These are phyloP conservation scores for Ormyrus labotus DNA, from an alignment of 2,888 invertebrate species.

Conservation along the genomic window DNA sequence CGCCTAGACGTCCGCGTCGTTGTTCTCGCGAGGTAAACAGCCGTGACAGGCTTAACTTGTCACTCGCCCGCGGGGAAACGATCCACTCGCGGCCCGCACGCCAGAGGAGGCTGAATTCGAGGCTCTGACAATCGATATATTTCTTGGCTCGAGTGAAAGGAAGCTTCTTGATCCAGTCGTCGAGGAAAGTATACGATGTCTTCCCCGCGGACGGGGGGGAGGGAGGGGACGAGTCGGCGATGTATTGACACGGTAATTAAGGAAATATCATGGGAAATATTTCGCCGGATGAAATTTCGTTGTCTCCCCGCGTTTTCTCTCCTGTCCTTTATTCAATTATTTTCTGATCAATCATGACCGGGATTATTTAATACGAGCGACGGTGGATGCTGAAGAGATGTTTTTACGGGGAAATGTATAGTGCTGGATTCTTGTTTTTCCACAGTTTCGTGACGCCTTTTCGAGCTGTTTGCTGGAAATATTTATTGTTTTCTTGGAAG, in stretches of 20 bases:
- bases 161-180: constrained; percentile 32
- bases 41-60: constrained; percentile 50
- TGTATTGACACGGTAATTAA: constrained; percentile 27
- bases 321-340: constrained; percentile 30
- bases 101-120: constrained; percentile 1
- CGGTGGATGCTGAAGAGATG: too few relatives aligned
- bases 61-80: constrained; percentile 28
- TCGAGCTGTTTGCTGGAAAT: too few relatives aligned
- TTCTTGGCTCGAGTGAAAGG: constrained; percentile 18
- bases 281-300: constrained; percentile 19
- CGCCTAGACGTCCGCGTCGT: background rate
- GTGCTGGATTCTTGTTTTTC: too few relatives aligned
- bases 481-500: too few relatives aligned
- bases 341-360: constrained; percentile 38
- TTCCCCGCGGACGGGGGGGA: background rate
- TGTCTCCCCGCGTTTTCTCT: background rate
- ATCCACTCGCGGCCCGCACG: constrained; percentile 4
- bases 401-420: too few relatives aligned
- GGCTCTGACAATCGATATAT: constrained; percentile 43
- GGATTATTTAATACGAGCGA: constrained; percentile 6
- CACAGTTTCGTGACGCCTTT: too few relatives aligned
- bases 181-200: constrained; percentile 10
- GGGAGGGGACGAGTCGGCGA: too few relatives aligned
- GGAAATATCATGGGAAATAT: constrained; percentile 34
- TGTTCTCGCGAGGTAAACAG: constrained; percentile 43